These are phyloP conservation scores for Cetonia aurata DNA, from an alignment of 2,888 invertebrate genomes.

Conservation along the genomic window DNA sequence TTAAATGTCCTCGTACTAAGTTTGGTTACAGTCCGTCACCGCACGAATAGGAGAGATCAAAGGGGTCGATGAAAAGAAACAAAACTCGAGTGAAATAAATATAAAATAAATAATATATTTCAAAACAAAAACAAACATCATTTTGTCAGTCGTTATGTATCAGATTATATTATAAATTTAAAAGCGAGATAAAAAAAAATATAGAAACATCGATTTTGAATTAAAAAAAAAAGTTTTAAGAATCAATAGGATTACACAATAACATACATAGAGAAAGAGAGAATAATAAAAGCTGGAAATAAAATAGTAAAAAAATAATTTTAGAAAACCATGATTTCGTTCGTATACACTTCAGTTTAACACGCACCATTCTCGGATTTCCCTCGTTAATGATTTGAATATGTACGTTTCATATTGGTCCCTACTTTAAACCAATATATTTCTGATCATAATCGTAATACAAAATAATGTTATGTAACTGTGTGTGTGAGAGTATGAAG, in stretches of 20 bases:
- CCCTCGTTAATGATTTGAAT: slow-evolving; percentile 5
- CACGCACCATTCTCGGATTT: no score
- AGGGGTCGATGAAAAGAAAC: slow-evolving; percentile 46
- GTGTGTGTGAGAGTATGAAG: slow-evolving; percentile 3
- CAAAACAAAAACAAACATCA: slow-evolving; percentile 61
- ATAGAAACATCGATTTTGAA: slow-evolving; percentile 42
- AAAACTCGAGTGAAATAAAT: slow-evolving; percentile 58
- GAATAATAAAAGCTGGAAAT: background rate
- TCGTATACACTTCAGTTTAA: background rate
- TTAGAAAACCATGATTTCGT: background rate
- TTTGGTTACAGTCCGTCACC: slow-evolving; percentile 57
- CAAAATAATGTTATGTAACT: slow-evolving; percentile 42
- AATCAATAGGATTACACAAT: slow-evolving; percentile 7
- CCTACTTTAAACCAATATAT: slow-evolving; percentile 37
- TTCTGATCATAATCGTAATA: slow-evolving; percentile 41
- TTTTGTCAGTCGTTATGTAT: slow-evolving; percentile 60
- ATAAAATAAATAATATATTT: slow-evolving; percentile 65
- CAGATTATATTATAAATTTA: slow-evolving; percentile 46
- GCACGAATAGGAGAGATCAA: slow-evolving; percentile 35
- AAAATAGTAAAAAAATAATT: slow-evolving; percentile 8
- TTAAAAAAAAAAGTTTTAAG: background rate
- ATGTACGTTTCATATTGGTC: slow-evolving; percentile 35
- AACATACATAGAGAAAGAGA: background rate
- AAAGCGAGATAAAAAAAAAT: slow-evolving; percentile 48
- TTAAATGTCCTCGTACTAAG: slow-evolving; percentile 52